Base-by-base conservation (phyloP, 2,888 invertebrate genomes). In the Keiferia lycopersicella region DNA sequence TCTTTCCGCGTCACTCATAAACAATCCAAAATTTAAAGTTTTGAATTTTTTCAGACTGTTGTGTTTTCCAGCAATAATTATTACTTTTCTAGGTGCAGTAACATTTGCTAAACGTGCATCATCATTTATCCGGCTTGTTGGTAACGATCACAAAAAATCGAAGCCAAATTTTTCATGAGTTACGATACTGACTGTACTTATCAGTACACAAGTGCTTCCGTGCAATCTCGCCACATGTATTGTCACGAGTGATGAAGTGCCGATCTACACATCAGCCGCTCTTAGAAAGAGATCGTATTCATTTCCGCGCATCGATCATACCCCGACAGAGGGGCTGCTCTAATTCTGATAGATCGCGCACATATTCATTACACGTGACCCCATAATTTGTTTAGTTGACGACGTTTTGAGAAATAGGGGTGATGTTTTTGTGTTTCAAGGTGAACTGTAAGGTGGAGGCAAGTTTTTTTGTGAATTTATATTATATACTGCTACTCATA, bases 301-400 rank as follows among this genome's bases (percentile, higher is more conserved):
- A 90, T 90, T 91, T 91, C 91, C 89, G 86, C 81, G 79, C 90
- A 91, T 91, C 90, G 86, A 91, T 91, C 91, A 91, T 87, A 79
- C 68, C 69, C 74, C 82, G 89, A 87, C 89, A 85, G 83, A 77
- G 77, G 85, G 86, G 88, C 86, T 87, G 86, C 82, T 86, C 82
- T 89, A 86, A 89, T 90, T 87, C 88, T 90, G 90, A 91, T 90
- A 86, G 89, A 91, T 91, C 84, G 81, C 72, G 76, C 79, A 83
- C 83, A 80, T 87, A 87, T 89, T 89, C 85, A 88, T 87, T 86
- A 84, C 79, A 77, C 45, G 68, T 72, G 77, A 81, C 78, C 79
- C 75, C 71, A 73, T 78, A 77, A 81, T 82, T 83, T 80, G 77
- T 79, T 78, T 76, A 73, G 71, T 64, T 60, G 60, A n/a, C 45